Conservation (phyloP, 2,113 vertebrate genomes). For the Athene noctua region DNA sequence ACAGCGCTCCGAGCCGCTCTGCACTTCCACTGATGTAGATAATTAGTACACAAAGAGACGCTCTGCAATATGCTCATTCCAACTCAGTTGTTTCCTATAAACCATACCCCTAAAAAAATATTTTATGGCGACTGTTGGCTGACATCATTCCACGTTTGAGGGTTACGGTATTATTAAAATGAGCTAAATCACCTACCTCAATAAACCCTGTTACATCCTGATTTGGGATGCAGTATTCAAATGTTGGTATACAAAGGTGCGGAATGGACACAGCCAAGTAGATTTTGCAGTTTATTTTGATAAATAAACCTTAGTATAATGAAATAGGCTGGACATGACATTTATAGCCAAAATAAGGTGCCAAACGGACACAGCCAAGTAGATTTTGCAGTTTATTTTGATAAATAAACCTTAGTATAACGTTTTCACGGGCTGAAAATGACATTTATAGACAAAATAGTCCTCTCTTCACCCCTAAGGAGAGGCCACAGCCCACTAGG, state of each 20-base stretch:
- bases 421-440: neutral
- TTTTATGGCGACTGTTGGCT: neutral
- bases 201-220: neutral
- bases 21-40: constrained; percentile 34
- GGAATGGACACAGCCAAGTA: neutral
- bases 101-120: neutral
- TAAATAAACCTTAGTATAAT: neutral
- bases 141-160: neutral
- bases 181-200: neutral
- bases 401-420: neutral
- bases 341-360: neutral
- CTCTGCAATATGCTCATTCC: constrained; percentile 31
- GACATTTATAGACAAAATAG: neutral
- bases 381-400: neutral
- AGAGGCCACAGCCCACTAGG: neutral
- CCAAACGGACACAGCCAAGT: neutral
- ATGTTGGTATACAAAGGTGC: neutral
- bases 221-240: neutral
- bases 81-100: neutral
- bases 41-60: constrained; percentile 55
- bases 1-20: neutral
- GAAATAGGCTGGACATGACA: neutral
- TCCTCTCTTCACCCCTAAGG: neutral
- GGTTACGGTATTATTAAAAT: neutral
- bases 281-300: neutral